Evolutionary conservation across 2,888 invertebrate genomes (phyloP).

Genomic region (Noctuana brunneofusca): DNA sequence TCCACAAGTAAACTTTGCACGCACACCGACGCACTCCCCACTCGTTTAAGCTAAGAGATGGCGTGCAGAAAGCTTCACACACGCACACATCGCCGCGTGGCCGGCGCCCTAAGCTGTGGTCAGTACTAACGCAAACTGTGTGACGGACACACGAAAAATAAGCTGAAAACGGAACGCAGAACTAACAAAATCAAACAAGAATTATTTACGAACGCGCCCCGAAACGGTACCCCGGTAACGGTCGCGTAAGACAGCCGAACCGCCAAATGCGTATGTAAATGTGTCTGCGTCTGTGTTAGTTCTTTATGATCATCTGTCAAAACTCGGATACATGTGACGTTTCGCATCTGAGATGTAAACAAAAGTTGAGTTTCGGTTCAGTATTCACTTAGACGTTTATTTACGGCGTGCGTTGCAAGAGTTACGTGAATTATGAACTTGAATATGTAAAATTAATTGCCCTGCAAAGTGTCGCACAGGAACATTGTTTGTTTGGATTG

Average conservation of each 20-base stretch:
- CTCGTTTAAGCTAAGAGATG: slow-evolving; percentile 75
- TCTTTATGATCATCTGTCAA: slow-evolving; percentile 80
- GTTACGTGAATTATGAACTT: slow-evolving; percentile 76
- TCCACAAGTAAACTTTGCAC: slow-evolving; percentile 72
- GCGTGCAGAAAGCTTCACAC: slow-evolving; percentile 81
- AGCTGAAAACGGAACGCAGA: slow-evolving; percentile 78
- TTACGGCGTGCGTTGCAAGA: slow-evolving; percentile 64
- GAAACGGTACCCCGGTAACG: slow-evolving; percentile 46
- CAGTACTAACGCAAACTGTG: slow-evolving; percentile 82
- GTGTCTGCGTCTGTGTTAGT: slow-evolving; percentile 70
- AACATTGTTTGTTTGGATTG: slow-evolving; percentile 66
- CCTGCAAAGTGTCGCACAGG: slow-evolving; percentile 59
- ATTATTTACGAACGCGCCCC: slow-evolving; percentile 49
- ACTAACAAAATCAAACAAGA: slow-evolving; percentile 61
- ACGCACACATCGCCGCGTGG: slow-evolving; percentile 73
- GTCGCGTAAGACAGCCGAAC: slow-evolving; percentile 45
- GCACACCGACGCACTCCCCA: slow-evolving; percentile 73
- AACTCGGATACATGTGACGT: slow-evolving; percentile 79
- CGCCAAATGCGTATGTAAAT: slow-evolving; percentile 68
- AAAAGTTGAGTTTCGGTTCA: slow-evolving; percentile 65
- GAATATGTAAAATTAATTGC: slow-evolving; percentile 74
- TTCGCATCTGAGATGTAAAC: slow-evolving; percentile 79
- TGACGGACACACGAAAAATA: slow-evolving; percentile 83
- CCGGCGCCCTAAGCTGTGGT: slow-evolving; percentile 82
- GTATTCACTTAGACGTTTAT: slow-evolving; percentile 66